These are phyloP conservation scores for Chaetoderma sp. DNA, from an alignment of 2,888 invertebrate genomes.

Conservation along the genomic window DNA sequence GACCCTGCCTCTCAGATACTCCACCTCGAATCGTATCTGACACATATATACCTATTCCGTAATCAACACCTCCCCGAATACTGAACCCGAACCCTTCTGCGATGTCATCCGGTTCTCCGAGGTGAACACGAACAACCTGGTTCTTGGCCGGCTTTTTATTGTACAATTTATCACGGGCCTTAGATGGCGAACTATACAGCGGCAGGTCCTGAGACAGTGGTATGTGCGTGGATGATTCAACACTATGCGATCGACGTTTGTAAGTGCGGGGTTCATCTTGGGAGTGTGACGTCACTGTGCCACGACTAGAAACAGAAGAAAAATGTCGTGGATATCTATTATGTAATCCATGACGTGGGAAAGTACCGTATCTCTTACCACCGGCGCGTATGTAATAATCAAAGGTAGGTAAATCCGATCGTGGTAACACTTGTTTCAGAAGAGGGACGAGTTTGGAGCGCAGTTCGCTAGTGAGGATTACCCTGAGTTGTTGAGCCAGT, in stretches of 20 bases:
- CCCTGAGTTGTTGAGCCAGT: conserved; percentile 47
- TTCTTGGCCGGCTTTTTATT: background rate
- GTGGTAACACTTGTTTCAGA: conserved; percentile 54
- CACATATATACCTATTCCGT: conserved; percentile 94
- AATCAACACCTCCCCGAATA: conserved; percentile 94
- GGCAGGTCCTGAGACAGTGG: background rate
- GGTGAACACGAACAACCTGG: conserved; percentile 18
- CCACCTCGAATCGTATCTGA: conserved; percentile 95
- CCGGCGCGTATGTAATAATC: conserved; percentile 41
- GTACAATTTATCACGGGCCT: background rate
- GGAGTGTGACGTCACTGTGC: background rate
- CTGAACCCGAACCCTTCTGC: conserved; percentile 83
- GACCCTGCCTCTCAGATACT: conserved; percentile 88
- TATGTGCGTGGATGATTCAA: background rate
- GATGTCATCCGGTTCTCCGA: conserved; percentile 29
- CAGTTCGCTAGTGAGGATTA: conserved; percentile 60
- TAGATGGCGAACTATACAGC: background rate
- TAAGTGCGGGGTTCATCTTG: background rate
- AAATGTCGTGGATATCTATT: background rate
- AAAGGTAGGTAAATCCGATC: conserved; percentile 49
- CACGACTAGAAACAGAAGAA: too few relatives aligned
- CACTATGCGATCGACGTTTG: background rate
- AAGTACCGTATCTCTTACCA: conserved; percentile 40
- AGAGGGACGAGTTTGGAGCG: conserved; percentile 46
- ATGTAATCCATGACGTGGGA: conserved; percentile 28